Evolutionary conservation across 23 tunicate genomes (phyloP), one percentile per base, ranked within the genome.

Genomic region (Styela plicata): DNA sequence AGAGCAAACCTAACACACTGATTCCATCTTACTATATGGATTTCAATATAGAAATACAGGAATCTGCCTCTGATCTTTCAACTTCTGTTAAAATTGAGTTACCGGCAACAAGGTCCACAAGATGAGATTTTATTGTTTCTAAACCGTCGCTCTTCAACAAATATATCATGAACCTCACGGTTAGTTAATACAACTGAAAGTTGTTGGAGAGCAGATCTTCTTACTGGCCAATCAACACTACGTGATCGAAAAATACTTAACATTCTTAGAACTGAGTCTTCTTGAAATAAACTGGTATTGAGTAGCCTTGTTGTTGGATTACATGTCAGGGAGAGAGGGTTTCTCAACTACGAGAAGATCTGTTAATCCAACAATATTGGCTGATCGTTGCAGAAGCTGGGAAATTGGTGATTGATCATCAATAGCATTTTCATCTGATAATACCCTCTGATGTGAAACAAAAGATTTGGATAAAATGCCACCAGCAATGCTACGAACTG

Each of bases 131-230:
- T 29, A 93, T 65, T 0, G 85, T 79, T 5, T 70, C 86, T 33
- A 93, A 63, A 17, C 98, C 98, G 5, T 76, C 74, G 85, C 82
- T 35, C 10, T 64, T 66, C 36, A 93, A 71, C n/a, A 61, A 93
- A 93, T 17, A 77, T 85, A 24, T 64, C 62, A 65, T 85, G 92
- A 1, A 88, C 83, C 1, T 64, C 84, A 2, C 86, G 84, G 24
- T 87, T 89, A 20, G 87, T 84, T 2, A 93, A 81, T 85, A 93
- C 82, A 24, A 83, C 79, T 0, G 87, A 84, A 24, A 93, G 89
- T 53, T 93, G 98, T 3, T 88, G 98, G 26, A 93, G 86, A 26
- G 98, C 86, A 63, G 94, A 84, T 22, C 80, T 44, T 18, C 97
- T 83, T 33, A 83, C 79, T 19, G 91, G 64, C 65, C 67, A 24